Conservation (phyloP, 2,113 vertebrate genomes). For the Epinephelus moara region DNA sequence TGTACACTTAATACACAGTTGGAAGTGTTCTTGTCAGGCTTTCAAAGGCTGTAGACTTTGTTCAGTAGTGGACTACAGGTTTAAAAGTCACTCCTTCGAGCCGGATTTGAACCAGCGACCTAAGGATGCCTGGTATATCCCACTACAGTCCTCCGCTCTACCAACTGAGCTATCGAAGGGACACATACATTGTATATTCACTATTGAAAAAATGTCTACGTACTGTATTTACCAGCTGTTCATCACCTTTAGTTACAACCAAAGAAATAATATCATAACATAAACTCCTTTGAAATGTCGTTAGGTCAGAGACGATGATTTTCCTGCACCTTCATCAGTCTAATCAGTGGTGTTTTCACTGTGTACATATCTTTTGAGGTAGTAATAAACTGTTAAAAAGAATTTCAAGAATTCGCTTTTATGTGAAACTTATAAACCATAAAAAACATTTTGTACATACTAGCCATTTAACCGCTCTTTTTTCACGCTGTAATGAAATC, state of each 20-base stretch:
- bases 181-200: too few species aligned
- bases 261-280: not conserved
- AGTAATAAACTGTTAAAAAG: too few species aligned
- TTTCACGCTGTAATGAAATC: not conserved
- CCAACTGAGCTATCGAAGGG: conserved; percentile 91
- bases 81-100: not conserved
- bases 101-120: conserved; percentile 32
- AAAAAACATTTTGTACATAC: too few species aligned
- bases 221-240: not conserved
- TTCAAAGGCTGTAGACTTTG: not conserved
- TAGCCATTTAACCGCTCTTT: too few species aligned
- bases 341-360: not conserved
- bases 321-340: not conserved
- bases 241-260: not conserved
- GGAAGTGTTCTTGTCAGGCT: conserved; percentile 30
- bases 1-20: not conserved
- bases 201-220: too few species aligned
- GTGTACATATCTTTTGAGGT: too few species aligned
- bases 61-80: too few species aligned
- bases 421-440: too few species aligned
- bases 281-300: not conserved
- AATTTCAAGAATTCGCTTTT: too few species aligned
- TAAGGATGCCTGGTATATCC: not conserved
- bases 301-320: not conserved
- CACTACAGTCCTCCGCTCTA: conserved; percentile 90